A percentile compares a stretch with the other conserved stretches of the same genome.
Conservation (phyloP, 2,113 vertebrate genomes). For the Tetrao urogallus region DNA sequence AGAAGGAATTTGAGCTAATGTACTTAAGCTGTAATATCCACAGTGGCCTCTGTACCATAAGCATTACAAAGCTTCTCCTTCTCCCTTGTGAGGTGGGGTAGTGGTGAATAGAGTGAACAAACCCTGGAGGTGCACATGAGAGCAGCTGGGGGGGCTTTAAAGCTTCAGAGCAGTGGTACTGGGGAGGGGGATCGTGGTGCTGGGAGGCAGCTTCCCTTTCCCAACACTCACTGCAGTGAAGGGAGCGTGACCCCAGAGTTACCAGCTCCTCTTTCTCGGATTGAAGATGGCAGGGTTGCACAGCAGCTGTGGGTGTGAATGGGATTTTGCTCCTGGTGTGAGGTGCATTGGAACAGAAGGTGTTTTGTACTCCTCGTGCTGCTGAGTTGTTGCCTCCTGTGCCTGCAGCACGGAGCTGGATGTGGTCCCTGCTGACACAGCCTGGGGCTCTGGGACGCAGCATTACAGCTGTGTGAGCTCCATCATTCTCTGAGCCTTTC, state of each 20-base stretch:
- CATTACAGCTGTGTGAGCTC: fast-evolving
- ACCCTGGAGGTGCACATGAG: no score
- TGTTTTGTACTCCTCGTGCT: neutral
- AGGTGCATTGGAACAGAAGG: neutral
- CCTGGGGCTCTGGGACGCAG: neutral
- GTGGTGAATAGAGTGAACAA: neutral
- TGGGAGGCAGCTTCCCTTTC: neutral
- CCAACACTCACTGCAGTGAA: neutral
- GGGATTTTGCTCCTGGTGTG: neutral
- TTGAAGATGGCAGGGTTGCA: neutral
- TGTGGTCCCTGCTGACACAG: fast-evolving
- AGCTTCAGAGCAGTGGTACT: fast-evolving
- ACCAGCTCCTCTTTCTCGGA: neutral
- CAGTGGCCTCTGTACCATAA: neutral
- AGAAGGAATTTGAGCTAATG: neutral
- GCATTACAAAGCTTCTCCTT: neutral
- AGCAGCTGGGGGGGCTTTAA: neutral
- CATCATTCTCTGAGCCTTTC: neutral
- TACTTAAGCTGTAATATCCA: neutral
- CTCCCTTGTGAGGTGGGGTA: neutral
- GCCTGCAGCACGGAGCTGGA: fast-evolving
- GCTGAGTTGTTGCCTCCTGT: neutral
- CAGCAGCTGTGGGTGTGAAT: neutral
- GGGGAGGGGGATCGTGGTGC: no score
- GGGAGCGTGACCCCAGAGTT: fast-evolving